Percentiles rank a stretch among this genome's conserved stretches.
Evolutionary conservation across 2,888 invertebrate species (phyloP).

Genomic region (Helleia helle): DNA sequence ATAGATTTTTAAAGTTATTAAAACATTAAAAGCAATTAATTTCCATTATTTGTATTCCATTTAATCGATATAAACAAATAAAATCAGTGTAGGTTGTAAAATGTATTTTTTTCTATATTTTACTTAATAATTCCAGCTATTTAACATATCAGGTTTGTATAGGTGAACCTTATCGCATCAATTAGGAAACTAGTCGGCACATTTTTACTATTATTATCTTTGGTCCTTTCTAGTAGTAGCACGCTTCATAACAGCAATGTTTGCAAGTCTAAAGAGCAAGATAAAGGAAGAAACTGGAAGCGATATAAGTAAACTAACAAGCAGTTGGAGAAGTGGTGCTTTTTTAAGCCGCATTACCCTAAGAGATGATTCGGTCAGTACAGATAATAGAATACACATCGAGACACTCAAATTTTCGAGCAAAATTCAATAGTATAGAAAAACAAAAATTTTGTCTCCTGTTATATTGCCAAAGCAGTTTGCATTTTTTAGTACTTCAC

Average conservation of each 20-base stretch:
- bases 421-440: too few species aligned
- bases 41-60: too few species aligned
- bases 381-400: background rate
- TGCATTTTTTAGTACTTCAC: too few species aligned
- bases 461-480: too few species aligned
- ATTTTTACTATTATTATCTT: background rate
- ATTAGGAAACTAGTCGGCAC: constrained; percentile 4
- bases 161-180: constrained; percentile 2
- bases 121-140: background rate
- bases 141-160: constrained; percentile 1
- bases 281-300: constrained; percentile 91
- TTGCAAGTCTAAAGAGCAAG: constrained; percentile 90
- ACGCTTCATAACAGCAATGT: constrained; percentile 71
- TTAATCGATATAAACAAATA: too few species aligned
- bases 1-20: too few species aligned
- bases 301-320: constrained; percentile 76
- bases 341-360: constrained; percentile 66
- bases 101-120: background rate
- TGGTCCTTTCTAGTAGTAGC: background rate
- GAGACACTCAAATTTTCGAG: too few species aligned
- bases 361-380: constrained; percentile 61
- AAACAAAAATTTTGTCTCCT: too few species aligned
- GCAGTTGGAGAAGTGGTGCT: constrained; percentile 63
- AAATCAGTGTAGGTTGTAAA: background rate
- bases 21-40: too few species aligned